These are phyloP conservation scores for Malurus cyaneus DNA, from an alignment of 2,113 vertebrate genomes.

Conservation along the genomic window DNA sequence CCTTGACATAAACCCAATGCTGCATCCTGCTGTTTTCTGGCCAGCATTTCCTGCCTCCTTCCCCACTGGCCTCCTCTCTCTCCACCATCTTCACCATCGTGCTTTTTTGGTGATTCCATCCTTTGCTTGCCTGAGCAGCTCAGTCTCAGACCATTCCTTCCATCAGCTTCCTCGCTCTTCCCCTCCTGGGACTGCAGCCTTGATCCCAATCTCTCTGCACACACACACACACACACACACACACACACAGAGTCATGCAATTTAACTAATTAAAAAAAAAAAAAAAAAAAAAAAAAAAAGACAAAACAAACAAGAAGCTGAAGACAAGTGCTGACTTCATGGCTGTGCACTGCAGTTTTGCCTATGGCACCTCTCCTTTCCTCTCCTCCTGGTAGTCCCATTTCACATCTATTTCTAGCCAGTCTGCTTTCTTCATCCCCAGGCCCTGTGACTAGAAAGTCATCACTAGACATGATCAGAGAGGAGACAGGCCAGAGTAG, in stretches of 20 bases:
- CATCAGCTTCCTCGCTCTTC: neutral
- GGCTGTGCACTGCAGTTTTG: neutral
- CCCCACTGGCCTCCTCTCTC: accelerated
- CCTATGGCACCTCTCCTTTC: neutral
- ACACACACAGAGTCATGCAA: neutral
- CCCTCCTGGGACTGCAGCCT: neutral
- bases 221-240: neutral
- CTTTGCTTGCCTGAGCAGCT: accelerated
- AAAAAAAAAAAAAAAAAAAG: neutral
- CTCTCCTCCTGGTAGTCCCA: neutral
- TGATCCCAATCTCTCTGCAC: neutral
- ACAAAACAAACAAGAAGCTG: neutral
- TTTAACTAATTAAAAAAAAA: neutral
- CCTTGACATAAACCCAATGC: neutral
- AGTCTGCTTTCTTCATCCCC: neutral
- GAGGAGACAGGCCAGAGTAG: neutral
- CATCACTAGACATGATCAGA: neutral
- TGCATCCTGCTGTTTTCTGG: neutral
- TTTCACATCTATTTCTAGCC: neutral
- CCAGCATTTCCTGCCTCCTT: neutral
- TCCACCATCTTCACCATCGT: neutral
- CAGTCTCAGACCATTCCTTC: neutral
- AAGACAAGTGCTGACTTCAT: neutral
- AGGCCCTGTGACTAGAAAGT: neutral
- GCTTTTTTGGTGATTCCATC: neutral